These are phyloP conservation scores for Tinamus guttatus DNA, from an alignment of 2,113 vertebrate species.

Conservation along the genomic window DNA sequence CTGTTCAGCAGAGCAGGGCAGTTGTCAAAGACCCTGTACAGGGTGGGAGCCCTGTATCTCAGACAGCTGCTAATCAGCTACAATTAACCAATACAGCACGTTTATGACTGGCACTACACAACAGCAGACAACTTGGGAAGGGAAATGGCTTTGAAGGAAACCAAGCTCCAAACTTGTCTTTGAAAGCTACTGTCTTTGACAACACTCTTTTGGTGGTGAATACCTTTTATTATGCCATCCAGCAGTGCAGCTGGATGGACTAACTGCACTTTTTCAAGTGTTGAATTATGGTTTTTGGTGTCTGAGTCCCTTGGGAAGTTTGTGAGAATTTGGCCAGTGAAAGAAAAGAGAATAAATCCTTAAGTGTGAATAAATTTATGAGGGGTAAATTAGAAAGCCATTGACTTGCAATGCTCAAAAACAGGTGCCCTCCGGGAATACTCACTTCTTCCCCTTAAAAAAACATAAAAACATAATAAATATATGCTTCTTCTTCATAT, in stretches of 20 bases:
- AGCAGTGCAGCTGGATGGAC: not conserved
- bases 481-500: not conserved
- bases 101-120: not conserved
- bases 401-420: not conserved
- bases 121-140: not conserved
- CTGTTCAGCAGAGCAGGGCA: not conserved
- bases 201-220: not conserved
- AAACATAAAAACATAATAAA: not conserved
- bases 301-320: not conserved
- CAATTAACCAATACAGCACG: not conserved
- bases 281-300: conserved; percentile 19
- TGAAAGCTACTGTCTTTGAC: not conserved
- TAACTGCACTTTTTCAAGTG: not conserved
- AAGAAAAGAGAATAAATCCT: conserved; percentile 38
- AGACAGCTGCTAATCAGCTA: not conserved
- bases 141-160: not conserved
- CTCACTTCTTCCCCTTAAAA: not conserved
- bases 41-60: not conserved
- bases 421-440: not conserved
- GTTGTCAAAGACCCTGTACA: not conserved
- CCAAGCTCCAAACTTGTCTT: not conserved
- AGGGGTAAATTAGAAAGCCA: not conserved
- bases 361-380: conserved; percentile 5
- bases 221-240: not conserved
- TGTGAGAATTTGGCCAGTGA: not conserved